Conservation (phyloP, 2,113 vertebrate species). For the Ahaetulla prasina region DNA sequence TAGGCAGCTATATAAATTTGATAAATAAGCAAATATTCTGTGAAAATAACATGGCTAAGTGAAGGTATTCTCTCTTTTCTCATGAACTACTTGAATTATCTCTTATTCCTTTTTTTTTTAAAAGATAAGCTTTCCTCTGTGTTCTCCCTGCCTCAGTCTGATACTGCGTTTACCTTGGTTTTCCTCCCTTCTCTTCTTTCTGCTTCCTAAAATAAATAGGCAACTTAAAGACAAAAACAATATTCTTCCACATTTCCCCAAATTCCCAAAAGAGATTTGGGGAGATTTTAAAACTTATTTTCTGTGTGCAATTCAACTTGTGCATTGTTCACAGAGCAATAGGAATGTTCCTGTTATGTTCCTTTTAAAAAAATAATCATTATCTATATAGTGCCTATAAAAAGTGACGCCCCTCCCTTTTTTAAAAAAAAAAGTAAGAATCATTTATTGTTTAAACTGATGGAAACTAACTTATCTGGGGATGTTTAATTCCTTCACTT, state of each 20-base stretch:
- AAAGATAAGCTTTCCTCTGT: not conserved
- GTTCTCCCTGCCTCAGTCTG: not conserved
- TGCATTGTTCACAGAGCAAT: not conserved
- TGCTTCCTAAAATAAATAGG: conserved; percentile 3
- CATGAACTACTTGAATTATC: not conserved
- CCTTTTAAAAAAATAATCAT: not conserved
- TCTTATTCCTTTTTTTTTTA: not conserved
- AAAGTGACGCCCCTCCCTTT: conserved; percentile 2
- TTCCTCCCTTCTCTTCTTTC: conserved; percentile 3
- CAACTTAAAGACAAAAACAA: not conserved
- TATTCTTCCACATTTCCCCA: not conserved
- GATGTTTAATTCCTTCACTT: not conserved
- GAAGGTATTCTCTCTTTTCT: not conserved
- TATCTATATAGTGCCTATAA: conserved; percentile 4
- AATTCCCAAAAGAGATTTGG: not conserved
- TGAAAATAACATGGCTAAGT: not conserved
- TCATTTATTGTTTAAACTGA: not conserved
- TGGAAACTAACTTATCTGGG: not conserved
- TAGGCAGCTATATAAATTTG: not conserved
- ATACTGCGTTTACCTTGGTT: not conserved
- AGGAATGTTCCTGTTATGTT: not conserved
- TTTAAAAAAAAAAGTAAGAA: not conserved
- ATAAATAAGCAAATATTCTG: not conserved
- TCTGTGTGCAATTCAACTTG: not conserved
- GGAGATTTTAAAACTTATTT: not conserved